phyloP scores from a whole-genome alignment of 2,113 vertebrate genomes.

The Nyctibius bracteatus region DNA sequence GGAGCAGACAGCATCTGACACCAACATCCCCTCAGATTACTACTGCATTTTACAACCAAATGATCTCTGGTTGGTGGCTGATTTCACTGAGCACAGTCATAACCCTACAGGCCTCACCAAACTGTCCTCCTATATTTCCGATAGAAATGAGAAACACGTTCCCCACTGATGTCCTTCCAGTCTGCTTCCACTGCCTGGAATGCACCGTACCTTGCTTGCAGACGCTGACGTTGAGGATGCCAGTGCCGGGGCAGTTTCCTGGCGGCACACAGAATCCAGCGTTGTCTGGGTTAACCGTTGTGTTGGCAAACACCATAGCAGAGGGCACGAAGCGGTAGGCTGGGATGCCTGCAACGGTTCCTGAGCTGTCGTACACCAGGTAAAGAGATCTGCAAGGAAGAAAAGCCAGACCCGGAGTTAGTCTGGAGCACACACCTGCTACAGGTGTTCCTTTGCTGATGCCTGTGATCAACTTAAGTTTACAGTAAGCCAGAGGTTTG shows the following conservation, averaged over 20 bases:
- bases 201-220: conserved; percentile 85
- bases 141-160: not conserved
- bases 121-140: not conserved
- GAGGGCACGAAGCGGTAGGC: conserved; percentile 86
- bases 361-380: conserved; percentile 79
- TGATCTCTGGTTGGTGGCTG: accelerated
- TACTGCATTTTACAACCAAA: not conserved
- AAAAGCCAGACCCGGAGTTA: not conserved
- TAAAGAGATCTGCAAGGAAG: conserved; percentile 82
- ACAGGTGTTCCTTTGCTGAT: not conserved
- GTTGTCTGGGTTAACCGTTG: conserved; percentile 81
- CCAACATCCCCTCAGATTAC: not conserved
- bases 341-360: conserved; percentile 77
- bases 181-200: not conserved
- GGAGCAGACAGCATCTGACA: not conserved
- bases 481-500: not conserved
- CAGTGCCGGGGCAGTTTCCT: conserved; percentile 86
- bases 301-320: conserved; percentile 83
- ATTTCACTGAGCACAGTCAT: not conserved
- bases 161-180: not conserved
- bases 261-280: conserved; percentile 89
- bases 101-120: not conserved
- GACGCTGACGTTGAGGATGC: conserved; percentile 85
- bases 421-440: not conserved
- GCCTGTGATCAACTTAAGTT: too few relatives aligned